phyloP scores from a whole-genome alignment of 64 coral and sea anemone species.

The Cladopsammia gracilis region DNA sequence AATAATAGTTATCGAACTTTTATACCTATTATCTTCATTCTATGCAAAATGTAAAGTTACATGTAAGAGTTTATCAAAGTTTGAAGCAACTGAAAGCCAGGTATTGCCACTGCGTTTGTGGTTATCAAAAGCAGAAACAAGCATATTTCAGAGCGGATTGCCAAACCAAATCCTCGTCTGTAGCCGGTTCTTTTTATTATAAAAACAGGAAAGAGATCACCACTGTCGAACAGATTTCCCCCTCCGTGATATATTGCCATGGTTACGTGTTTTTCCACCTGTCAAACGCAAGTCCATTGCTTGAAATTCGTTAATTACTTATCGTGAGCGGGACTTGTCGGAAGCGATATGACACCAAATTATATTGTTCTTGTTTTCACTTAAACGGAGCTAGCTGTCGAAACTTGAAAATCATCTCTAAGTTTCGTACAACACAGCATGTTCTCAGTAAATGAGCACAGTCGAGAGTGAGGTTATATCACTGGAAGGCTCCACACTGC shows the following conservation, averaged over 20 bases:
- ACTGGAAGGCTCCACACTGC: background rate
- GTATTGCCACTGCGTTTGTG: too few species aligned
- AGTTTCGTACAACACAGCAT: background rate
- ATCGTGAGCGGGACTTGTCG: background rate
- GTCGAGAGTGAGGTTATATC: background rate
- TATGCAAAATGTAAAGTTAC: too few species aligned
- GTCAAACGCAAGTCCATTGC: slow-evolving; percentile 8
- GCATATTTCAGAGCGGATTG: too few species aligned
- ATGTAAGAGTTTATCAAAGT: too few species aligned
- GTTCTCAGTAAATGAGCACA: background rate
- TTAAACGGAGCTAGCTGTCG: background rate
- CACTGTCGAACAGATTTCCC: background rate
- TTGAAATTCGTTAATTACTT: slow-evolving; percentile 26
- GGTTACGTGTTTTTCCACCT: background rate
- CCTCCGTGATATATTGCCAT: background rate
- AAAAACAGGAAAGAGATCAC: slow-evolving; percentile 1
- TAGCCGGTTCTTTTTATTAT: background rate
- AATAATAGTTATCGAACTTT: too few species aligned
- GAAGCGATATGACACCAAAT: slow-evolving; percentile 1
- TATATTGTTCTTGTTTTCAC: background rate
- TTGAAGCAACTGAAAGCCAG: too few species aligned
- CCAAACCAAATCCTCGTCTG: too few species aligned
- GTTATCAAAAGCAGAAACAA: too few species aligned
- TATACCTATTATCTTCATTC: too few species aligned
- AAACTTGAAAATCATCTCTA: background rate